Percentiles rank a stretch among this genome's conserved stretches.
Evolutionary conservation across 1,140 invertebrate genomes (phyloP).

Genomic region (Ceratina calcarata): DNA sequence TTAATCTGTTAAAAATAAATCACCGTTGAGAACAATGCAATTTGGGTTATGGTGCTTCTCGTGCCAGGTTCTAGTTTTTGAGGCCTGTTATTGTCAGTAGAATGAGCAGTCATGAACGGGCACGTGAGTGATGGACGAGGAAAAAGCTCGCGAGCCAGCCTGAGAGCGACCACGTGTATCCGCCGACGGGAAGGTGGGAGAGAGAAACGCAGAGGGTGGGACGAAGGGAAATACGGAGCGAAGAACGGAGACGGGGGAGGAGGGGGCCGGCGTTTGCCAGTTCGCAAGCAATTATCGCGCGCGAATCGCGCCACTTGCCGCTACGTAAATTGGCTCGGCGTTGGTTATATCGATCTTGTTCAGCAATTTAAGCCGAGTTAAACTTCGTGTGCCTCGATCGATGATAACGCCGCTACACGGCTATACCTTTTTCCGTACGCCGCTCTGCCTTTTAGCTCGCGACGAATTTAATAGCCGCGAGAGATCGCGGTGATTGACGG

Average conservation of each 20-base stretch:
- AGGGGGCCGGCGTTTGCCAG: slow-evolving; percentile 48
- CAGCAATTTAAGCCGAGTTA: slow-evolving; percentile 58
- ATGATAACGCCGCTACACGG: slow-evolving; percentile 52
- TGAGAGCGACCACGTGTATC: slow-evolving; percentile 35
- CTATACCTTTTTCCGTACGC: slow-evolving; percentile 10
- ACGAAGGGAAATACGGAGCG: too few relatives aligned
- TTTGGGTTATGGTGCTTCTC: slow-evolving; percentile 62
- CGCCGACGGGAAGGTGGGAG: neutral
- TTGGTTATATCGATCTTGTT: slow-evolving; percentile 63
- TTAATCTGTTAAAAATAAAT: neutral
- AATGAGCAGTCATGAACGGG: slow-evolving; percentile 69
- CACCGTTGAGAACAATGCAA: slow-evolving; percentile 36
- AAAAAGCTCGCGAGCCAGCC: slow-evolving; percentile 56
- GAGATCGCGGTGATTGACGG: slow-evolving; percentile 10
- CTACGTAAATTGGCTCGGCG: slow-evolving; percentile 57
- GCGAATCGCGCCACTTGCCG: slow-evolving; percentile 63
- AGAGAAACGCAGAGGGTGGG: neutral
- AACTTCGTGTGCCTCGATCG: slow-evolving; percentile 59
- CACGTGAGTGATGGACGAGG: slow-evolving; percentile 61
- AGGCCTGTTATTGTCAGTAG: slow-evolving; percentile 62
- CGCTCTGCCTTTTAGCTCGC: slow-evolving; percentile 23
- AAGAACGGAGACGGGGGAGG: neutral
- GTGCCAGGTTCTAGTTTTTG: slow-evolving; percentile 70
- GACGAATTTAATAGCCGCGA: slow-evolving; percentile 9
- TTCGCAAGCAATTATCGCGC: slow-evolving; percentile 71